Percentiles rank a stretch among this genome's conserved stretches.
These are phyloP conservation scores for Melitaea cinxia DNA, from an alignment of 1,140 invertebrate genomes.

Conservation along the genomic window DNA sequence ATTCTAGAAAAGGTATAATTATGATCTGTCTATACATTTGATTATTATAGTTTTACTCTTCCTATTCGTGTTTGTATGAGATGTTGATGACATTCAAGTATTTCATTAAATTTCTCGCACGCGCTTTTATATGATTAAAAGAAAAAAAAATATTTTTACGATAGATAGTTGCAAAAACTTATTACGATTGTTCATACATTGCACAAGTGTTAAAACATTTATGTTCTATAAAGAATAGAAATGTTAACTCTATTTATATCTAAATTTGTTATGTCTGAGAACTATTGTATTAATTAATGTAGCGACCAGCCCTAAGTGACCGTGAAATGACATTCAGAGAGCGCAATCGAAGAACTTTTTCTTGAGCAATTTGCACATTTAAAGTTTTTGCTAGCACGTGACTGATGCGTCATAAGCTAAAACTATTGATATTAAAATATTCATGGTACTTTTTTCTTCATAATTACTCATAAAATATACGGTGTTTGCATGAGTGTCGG, in stretches of 20 bases:
- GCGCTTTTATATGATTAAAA: neutral
- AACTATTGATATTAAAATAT: conserved; percentile 36
- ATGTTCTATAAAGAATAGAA: conserved; percentile 11
- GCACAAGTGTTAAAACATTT: conserved; percentile 10
- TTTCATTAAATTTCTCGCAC: neutral
- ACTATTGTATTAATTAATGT: conserved; percentile 29
- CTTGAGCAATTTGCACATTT: conserved; percentile 26
- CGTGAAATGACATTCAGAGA: conserved; percentile 69
- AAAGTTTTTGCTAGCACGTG: conserved; percentile 51
- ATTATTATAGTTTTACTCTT: too few species aligned
- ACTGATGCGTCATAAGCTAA: conserved; percentile 41
- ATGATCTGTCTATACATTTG: too few species aligned
- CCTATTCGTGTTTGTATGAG: too few species aligned
- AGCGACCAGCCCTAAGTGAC: conserved; percentile 54
- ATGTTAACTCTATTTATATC: conserved; percentile 15
- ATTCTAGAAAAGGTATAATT: too few species aligned
- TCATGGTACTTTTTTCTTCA: conserved; percentile 38
- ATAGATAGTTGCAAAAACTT: neutral
- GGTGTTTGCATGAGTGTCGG: conserved; percentile 2
- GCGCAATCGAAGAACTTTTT: conserved; percentile 32
- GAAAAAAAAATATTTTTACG: neutral
- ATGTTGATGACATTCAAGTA: too few species aligned
- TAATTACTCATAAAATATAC: conserved; percentile 47
- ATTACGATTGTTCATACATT: conserved; percentile 3
- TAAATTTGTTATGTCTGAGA: conserved; percentile 14